Percentiles rank a stretch among this genome's conserved stretches.
Evolutionary conservation across 1,140 invertebrate genomes (phyloP).

Genomic region (Diprion similis): DNA sequence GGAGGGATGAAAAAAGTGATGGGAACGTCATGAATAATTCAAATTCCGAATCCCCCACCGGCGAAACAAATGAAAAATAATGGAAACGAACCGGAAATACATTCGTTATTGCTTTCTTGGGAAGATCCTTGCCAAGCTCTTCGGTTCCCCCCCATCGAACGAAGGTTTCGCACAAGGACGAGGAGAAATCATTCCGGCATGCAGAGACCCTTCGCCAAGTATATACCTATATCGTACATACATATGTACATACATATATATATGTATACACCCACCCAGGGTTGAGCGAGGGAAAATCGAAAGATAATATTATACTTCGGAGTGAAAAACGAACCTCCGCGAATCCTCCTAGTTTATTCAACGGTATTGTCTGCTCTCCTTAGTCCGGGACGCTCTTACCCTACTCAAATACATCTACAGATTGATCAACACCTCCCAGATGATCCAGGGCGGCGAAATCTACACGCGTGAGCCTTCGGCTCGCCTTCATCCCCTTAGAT

Average conservation of each 20-base stretch:
- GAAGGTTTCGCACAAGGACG: background rate
- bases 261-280: background rate
- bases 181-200: background rate
- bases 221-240: background rate
- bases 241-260: background rate
- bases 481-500: too few relatives aligned
- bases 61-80: slow-evolving; percentile 54
- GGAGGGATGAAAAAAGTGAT: slow-evolving; percentile 36
- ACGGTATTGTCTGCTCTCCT: background rate
- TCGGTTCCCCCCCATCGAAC: background rate
- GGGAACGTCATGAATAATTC: slow-evolving; percentile 49
- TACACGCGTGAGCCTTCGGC: too few relatives aligned
- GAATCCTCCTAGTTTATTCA: background rate
- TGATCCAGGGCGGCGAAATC: too few relatives aligned
- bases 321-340: background rate
- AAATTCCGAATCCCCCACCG: slow-evolving; percentile 25
- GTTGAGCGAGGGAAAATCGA: slow-evolving; percentile 10
- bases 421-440: background rate
- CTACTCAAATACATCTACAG: background rate
- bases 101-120: slow-evolving; percentile 39
- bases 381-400: background rate
- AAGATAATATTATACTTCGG: slow-evolving; percentile 5
- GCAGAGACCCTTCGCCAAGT: background rate
- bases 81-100: slow-evolving; percentile 49
- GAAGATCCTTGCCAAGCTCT: background rate